Evolutionary conservation across 2,113 vertebrate genomes (phyloP), one percentile per base, ranked within the genome.

Genomic region (Platysternon megacephalum): DNA sequence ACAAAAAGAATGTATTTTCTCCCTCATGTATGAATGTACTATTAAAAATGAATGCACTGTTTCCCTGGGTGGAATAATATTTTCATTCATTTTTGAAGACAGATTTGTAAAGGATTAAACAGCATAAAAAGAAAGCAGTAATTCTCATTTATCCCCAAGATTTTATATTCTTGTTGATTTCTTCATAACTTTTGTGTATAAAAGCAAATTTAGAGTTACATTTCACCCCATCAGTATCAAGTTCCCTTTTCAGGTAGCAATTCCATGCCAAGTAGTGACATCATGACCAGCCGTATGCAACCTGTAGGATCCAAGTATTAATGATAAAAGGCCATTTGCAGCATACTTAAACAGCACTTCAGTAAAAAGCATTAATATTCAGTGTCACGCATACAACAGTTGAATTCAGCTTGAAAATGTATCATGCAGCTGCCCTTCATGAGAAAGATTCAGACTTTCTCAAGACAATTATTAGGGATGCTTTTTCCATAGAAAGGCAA

Each of bases 151-250:
- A 90, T 91, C 82, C 51, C 65, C 91, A 85, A 81, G 56, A 85
- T 86, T 91, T 95, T 79, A 78, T 89, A 58, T 83, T 81, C 79
- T 84, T 96, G 89, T 88, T 91, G 93, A 84, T 90, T 78, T 87
- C 68, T 82, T 93, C 89, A 81, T 68, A 91, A 46, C 28, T 90
- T 72, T 84, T 49, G 6, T 39, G 80, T 84, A 72, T 39, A 79
- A 84, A 61, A 83, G 55, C 32, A 88, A 72, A 86, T 79, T 52
- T 3, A 93, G 91, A 90, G 68, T 49, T 90, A 82, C 84, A 12
- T 88, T 79, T 88, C 89, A 89, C 87, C 53, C 65, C 46, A 4
- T 12, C 76, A 86, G 46, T 65, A 49, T 85, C 72, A 61, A 46
- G 81, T 90, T 89, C 56, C 48, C 58, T 91, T 90, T 52, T 48